These are phyloP conservation scores for Buceros bicornis DNA, from an alignment of 2,797 vertebrate genomes.

Conservation along the genomic window DNA sequence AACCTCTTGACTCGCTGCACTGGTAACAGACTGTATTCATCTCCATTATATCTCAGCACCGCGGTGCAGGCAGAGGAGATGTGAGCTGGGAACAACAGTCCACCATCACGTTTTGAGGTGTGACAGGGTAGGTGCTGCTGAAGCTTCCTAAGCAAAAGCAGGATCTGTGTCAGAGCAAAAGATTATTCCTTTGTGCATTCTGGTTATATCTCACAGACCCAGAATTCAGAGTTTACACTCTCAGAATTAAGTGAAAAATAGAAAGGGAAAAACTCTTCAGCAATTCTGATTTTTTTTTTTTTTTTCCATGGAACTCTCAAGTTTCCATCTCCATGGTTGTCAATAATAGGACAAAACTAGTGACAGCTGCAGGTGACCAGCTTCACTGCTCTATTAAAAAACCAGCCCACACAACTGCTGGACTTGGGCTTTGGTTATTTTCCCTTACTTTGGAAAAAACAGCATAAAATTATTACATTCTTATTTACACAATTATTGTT, in stretches of 20 bases:
- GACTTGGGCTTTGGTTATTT: not conserved
- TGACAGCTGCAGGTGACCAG: not conserved
- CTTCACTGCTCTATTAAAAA: not conserved
- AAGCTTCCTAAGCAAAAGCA: not conserved
- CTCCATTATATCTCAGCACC: not conserved
- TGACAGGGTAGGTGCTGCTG: not conserved
- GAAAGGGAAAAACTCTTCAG: not conserved
- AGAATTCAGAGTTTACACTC: not conserved
- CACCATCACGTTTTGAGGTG: fast-evolving
- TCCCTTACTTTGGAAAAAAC: not conserved
- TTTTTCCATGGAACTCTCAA: not conserved
- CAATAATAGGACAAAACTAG: not conserved
- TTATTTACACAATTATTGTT: not conserved
- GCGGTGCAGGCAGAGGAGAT: not conserved
- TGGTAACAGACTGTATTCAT: not conserved
- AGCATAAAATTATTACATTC: not conserved
- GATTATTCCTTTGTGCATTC: not conserved
- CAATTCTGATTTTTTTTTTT: not conserved
- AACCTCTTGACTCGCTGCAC: not conserved
- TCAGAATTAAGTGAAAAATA: not conserved
- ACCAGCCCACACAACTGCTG: fast-evolving
- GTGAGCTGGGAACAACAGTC: not conserved
- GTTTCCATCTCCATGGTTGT: not conserved
- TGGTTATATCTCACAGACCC: not conserved
- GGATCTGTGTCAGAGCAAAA: not conserved